Base-by-base conservation (phyloP, 2,113 vertebrate genomes). In the Lontra canadensis region DNA sequence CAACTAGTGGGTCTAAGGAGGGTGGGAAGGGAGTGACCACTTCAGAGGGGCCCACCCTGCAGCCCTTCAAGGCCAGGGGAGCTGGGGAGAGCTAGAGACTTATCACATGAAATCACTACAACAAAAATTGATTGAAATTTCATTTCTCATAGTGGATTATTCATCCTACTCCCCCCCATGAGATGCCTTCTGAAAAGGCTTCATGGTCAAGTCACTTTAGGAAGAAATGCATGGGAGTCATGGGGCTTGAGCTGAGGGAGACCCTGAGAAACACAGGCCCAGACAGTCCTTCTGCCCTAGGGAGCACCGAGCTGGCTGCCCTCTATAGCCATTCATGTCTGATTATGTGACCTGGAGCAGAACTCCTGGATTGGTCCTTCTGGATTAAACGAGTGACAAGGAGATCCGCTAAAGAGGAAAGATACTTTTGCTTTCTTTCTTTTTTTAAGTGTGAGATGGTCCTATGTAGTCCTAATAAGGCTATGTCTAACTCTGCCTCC, bases 291-390 rank as follows among this genome's bases (percentile, higher is more conserved):
- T 84, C 52, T 12, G 4, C 42, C 86, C 1, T 15, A 3, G 1
- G 1, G 21, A 23, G 63, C 31, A 29, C 44, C 21, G 61, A 52
- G 36, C 52, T 71, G 3, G 0, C 20, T 31, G 55, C 42, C 13
- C 80, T 65, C 7, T 34, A 9, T 0, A 18, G 57, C 39, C 86
- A 1, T 73, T 29, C 23, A 12, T 14, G 14, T n/a, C 61, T 57
- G 25, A 1, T 0, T 3, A 26, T 42, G 4, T 3, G 1, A 7
- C 67, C 55, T 49, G 4, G 67, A 42, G 42, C 26, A 44, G 91
- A 52, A 23, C 23, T 25, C 9, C 55, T 0, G 9, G 3, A 11
- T 1, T 15, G 31, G 42, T 47, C 34, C 25, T 47, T 52, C 80
- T 17, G 29, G 57, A 34, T 69, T 36, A 57, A 86, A n/a, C 1